Percentiles rank a stretch among this genome's conserved stretches.
phyloP scores from a whole-genome alignment of 2,888 invertebrate species.

The Leucania comma region DNA sequence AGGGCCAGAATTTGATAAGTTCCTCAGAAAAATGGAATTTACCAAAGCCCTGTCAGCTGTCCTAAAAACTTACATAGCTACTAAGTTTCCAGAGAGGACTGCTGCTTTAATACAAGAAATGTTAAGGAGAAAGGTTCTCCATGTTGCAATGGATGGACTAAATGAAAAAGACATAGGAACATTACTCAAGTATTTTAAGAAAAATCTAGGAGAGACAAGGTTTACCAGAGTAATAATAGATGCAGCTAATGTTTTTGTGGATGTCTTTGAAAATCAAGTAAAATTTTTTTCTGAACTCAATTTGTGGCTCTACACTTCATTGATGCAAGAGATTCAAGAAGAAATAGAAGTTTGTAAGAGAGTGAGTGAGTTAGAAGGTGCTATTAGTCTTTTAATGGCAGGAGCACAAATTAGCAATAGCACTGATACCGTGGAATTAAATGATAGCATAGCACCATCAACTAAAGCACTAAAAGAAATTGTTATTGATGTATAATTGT shows the following conservation, averaged over 20 bases:
- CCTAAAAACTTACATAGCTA: conserved; percentile 90
- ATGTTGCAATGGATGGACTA: conserved; percentile 94
- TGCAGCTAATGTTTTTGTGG: conserved; percentile 94
- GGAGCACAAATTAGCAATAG: conserved; percentile 89
- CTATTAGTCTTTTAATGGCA: conserved; percentile 92
- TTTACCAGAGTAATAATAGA: conserved; percentile 94
- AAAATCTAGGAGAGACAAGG: conserved; percentile 93
- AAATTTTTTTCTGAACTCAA: conserved; percentile 92
- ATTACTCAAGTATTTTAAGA: conserved; percentile 94
- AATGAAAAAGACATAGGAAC: conserved; percentile 92
- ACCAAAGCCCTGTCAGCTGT: conserved; percentile 94
- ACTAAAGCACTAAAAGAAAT: conserved; percentile 89
- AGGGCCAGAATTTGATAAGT: conserved; percentile 92
- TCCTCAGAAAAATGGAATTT: conserved; percentile 95
- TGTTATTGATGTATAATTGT: conserved; percentile 88
- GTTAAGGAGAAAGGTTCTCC: conserved; percentile 95
- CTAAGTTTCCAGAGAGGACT: conserved; percentile 94
- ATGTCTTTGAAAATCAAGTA: conserved; percentile 93
- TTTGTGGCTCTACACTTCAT: conserved; percentile 90
- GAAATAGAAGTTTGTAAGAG: conserved; percentile 93
- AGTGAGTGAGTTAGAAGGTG: conserved; percentile 93
- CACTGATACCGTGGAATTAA: conserved; percentile 76
- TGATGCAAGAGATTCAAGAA: conserved; percentile 91
- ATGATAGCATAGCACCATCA: conserved; percentile 79
- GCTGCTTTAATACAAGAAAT: conserved; percentile 96